Base-by-base conservation (phyloP, 1,140 invertebrate species). In the Drosophila tristis region DNA sequence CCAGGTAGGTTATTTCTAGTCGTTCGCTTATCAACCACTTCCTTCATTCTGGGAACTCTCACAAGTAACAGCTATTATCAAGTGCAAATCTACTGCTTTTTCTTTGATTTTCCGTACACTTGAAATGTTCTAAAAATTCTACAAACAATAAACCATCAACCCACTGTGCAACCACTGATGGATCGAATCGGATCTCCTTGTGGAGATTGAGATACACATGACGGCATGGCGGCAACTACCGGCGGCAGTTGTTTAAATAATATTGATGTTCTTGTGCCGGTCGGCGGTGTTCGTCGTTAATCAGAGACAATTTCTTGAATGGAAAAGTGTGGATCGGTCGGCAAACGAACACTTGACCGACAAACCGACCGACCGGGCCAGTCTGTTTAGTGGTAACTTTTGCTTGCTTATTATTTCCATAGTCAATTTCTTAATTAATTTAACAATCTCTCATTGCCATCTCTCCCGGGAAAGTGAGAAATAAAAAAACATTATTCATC, bases 251-350 rank as follows among this genome's bases (percentile, higher is more conserved):
- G 59, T 63, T 64, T 61, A 51, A 61, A 51, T 51, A 42, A n/a
- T 51, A 51, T 62, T 71, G 59, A 44, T 63, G 29, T 51, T 57
- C 47, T 62, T 39, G 11, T 51, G 56, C n/a, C 55, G 39, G 50
- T 45, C 13, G 26, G 55, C 13, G 20, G 55, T 63, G 49, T 60
- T 78, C 23, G 26, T 64, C 87, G 54, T 91, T 90, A 82, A 76
- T 90, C 92, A 93, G 74, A 54, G 80, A 86, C 68, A 84, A 82
- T 78, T 76, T 61, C 55, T 61, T 58, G 74, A 74, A 68, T 39
- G 92, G 84, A 68, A 93, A 92, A 85, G 91, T 31, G 31, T 39
- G 92, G 35, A 13, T 39, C 35, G 35, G 4, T 13, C 3, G 35
- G 35, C 80, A 92, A 92, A 62, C n/a, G 42, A 63, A 26, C 51